Evolutionary conservation across 2,888 invertebrate species (phyloP).

Genomic region (Cephus rjabovi): DNA sequence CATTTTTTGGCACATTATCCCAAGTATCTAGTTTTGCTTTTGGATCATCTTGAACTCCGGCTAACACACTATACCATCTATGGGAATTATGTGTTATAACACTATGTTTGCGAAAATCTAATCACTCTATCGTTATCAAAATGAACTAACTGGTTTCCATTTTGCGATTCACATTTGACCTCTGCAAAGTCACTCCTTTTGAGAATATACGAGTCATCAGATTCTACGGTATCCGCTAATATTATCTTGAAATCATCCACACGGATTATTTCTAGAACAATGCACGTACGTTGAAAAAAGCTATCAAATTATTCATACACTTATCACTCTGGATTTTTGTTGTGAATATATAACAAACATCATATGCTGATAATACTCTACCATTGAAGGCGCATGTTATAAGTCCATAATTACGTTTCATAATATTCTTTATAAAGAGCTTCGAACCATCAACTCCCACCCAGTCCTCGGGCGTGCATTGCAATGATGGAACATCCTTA

Average conservation of each 20-base stretch:
- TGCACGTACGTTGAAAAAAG: background rate
- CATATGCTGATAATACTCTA: constrained; percentile 26
- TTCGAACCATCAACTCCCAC: constrained; percentile 72
- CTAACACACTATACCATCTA: constrained; percentile 77
- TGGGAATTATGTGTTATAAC: constrained; percentile 6
- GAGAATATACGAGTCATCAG: constrained; percentile 73
- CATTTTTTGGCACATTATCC: constrained; percentile 66
- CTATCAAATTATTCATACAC: background rate
- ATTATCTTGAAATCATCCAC: constrained; percentile 73
- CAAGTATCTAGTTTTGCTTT: constrained; percentile 67
- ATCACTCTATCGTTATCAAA: background rate
- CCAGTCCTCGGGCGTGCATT: constrained; percentile 81
- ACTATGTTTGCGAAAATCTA: background rate
- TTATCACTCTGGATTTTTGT: background rate
- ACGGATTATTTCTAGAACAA: constrained; percentile 73
- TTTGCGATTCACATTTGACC: constrained; percentile 72
- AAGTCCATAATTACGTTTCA: constrained; percentile 63
- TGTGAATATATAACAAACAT: too few relatives aligned
- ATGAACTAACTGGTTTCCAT: constrained; percentile 64
- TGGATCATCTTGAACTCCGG: constrained; percentile 71
- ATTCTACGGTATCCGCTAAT: constrained; percentile 69
- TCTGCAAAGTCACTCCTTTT: constrained; percentile 79
- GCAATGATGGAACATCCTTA: constrained; percentile 72
- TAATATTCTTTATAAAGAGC: constrained; percentile 69
- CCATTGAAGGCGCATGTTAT: constrained; percentile 61